phyloP scores from a whole-genome alignment of 92 coral and sea anemone genomes.

The Anthopleura xanthogrammica region DNA sequence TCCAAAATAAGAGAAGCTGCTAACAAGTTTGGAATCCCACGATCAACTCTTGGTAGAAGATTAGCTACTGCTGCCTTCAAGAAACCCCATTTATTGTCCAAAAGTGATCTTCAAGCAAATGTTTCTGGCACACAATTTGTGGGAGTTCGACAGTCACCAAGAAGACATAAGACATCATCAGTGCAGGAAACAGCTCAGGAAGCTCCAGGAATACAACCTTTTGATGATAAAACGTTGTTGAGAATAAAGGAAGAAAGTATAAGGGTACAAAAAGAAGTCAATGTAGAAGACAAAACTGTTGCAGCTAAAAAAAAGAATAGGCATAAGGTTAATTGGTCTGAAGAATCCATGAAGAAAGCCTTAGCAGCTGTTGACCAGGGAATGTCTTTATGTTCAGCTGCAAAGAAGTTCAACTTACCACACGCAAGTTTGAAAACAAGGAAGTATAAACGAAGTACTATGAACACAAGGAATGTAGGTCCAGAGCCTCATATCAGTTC shows the following conservation, averaged over 20 bases:
- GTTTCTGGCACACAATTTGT: background rate
- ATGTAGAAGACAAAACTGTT: background rate
- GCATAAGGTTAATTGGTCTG: conserved; percentile 27
- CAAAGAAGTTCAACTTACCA: conserved; percentile 32
- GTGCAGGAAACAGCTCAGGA: background rate
- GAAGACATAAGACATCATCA: background rate
- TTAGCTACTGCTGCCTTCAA: background rate
- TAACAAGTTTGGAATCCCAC: conserved; percentile 21
- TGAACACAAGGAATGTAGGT: background rate
- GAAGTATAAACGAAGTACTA: background rate
- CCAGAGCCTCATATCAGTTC: conserved; percentile 19
- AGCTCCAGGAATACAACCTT: background rate
- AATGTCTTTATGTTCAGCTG: conserved; percentile 31
- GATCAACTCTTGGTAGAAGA: conserved; percentile 36
- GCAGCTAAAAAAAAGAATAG: background rate
- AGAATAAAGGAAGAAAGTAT: background rate
- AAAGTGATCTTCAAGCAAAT: background rate
- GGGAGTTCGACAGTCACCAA: background rate
- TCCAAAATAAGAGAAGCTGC: conserved; percentile 36
- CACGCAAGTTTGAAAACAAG: conserved; percentile 23
- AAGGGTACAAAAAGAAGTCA: background rate
- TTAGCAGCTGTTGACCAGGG: conserved; percentile 22
- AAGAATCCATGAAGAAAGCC: conserved; percentile 33
- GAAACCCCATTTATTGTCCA: background rate
- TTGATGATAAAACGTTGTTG: background rate